These are phyloP conservation scores for Eudemis profundana DNA, from an alignment of 2,888 invertebrate species.

Conservation along the genomic window DNA sequence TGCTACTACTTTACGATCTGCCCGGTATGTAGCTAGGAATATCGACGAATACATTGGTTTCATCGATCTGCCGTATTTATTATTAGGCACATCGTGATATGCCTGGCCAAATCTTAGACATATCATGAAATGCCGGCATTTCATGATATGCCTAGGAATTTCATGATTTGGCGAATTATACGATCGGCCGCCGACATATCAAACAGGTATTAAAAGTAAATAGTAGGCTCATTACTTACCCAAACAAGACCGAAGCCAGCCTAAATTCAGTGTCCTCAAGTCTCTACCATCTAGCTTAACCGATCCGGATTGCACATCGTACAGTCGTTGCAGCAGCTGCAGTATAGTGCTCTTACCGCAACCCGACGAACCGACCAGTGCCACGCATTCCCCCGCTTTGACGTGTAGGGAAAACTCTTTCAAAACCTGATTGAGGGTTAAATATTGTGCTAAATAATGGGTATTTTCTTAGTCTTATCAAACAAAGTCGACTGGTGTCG, in stretches of 20 bases:
- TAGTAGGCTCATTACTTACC: slow-evolving; percentile 67
- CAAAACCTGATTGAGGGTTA: slow-evolving; percentile 81
- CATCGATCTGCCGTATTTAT: no score
- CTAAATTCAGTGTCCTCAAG: slow-evolving; percentile 88
- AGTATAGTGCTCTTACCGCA: slow-evolving; percentile 93
- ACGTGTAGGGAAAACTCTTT: slow-evolving; percentile 88
- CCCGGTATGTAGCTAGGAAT: no score
- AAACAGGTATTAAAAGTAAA: no score
- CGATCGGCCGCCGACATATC: no score
- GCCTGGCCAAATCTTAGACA: no score
- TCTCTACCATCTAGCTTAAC: slow-evolving; percentile 88
- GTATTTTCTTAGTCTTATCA: no score
- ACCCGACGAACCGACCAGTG: slow-evolving; percentile 90
- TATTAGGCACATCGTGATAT: no score
- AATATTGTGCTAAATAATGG: not conserved
- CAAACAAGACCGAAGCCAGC: slow-evolving; percentile 91
- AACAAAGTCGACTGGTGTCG: not conserved
- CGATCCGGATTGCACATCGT: slow-evolving; percentile 86
- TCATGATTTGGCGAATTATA: no score
- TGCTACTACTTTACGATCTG: no score
- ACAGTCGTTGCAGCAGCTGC: slow-evolving; percentile 90
- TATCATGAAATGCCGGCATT: no score
- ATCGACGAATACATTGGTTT: no score
- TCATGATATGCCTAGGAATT: no score
- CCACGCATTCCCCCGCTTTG: slow-evolving; percentile 89